phyloP scores from a whole-genome alignment of 2,113 vertebrate species.

The Myrmophylax atrothorax region DNA sequence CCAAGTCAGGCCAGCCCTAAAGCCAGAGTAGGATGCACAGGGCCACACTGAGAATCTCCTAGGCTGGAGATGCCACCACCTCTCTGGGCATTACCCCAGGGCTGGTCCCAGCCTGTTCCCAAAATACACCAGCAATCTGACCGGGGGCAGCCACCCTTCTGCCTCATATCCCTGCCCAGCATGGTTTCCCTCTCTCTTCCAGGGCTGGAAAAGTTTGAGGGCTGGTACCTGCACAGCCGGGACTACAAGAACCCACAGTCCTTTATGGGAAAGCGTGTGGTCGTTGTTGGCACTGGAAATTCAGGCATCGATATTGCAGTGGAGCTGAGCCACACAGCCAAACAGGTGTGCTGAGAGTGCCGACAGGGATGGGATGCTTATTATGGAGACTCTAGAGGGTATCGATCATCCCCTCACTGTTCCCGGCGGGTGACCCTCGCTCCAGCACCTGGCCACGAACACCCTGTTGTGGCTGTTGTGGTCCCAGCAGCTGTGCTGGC shows the following conservation, averaged over 20 bases:
- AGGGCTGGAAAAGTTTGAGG: constrained; percentile 83
- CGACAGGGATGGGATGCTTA: background rate
- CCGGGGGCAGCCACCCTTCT: background rate
- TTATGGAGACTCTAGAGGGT: background rate
- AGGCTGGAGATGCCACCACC: background rate
- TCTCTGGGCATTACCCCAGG: background rate
- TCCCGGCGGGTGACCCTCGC: background rate
- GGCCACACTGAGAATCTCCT: background rate
- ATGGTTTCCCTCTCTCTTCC: background rate
- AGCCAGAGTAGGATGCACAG: background rate
- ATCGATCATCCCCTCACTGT: rapidly evolving
- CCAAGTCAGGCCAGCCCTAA: background rate
- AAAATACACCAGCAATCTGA: background rate
- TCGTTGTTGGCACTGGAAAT: constrained; percentile 84
- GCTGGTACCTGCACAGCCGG: constrained; percentile 79
- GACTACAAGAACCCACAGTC: constrained; percentile 79
- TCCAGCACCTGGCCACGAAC: background rate
- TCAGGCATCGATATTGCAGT: constrained; percentile 83
- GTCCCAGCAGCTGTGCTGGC: background rate
- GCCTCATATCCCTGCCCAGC: background rate
- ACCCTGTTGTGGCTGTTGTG: rapidly evolving
- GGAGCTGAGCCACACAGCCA: constrained; percentile 80
- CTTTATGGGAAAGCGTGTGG: constrained; percentile 78
- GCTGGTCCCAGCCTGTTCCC: background rate
- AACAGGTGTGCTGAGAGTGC: constrained; percentile 71